A percentile compares a stretch with the other conserved stretches of the same genome.
phyloP scores from a whole-genome alignment of 2,113 vertebrate species.

The Pundamilia nyererei region DNA sequence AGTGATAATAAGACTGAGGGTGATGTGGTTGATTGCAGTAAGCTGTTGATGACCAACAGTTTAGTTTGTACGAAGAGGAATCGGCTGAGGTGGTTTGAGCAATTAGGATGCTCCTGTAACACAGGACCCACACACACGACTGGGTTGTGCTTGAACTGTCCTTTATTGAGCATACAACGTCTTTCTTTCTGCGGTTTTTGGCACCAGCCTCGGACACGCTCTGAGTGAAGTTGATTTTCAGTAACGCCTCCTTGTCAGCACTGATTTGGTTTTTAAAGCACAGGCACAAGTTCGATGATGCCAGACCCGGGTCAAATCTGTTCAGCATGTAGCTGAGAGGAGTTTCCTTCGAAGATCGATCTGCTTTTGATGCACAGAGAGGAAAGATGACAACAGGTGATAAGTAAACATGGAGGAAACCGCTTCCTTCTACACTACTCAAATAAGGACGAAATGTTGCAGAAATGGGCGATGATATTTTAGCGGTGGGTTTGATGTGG shows the following conservation, averaged over 20 bases:
- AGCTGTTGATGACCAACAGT: not conserved
- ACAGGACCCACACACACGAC: not conserved
- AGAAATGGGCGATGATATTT: not conserved
- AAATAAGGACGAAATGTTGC: not conserved
- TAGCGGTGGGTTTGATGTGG: not conserved
- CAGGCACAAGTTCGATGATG: not conserved
- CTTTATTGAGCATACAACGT: not conserved
- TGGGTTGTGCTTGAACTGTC: not conserved
- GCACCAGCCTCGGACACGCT: not conserved
- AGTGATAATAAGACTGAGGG: not conserved
- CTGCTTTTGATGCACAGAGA: not conserved
- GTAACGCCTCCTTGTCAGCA: not conserved
- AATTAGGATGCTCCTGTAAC: rapidly evolving
- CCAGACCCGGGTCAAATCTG: not conserved
- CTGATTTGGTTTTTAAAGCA: not conserved
- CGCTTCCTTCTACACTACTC: not conserved
- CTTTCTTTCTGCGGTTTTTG: not conserved
- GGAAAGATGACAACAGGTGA: not conserved
- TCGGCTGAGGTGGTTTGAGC: not conserved
- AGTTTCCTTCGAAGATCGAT: not conserved
- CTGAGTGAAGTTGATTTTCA: not conserved
- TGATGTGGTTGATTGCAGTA: not conserved
- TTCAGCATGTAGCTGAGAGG: not conserved
- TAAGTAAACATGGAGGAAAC: not conserved
- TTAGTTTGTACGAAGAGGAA: not conserved